Evolutionary conservation across 2,888 invertebrate species (phyloP), one percentile per base, ranked within the genome.

Genomic region (Drosophila kambysellisi): DNA sequence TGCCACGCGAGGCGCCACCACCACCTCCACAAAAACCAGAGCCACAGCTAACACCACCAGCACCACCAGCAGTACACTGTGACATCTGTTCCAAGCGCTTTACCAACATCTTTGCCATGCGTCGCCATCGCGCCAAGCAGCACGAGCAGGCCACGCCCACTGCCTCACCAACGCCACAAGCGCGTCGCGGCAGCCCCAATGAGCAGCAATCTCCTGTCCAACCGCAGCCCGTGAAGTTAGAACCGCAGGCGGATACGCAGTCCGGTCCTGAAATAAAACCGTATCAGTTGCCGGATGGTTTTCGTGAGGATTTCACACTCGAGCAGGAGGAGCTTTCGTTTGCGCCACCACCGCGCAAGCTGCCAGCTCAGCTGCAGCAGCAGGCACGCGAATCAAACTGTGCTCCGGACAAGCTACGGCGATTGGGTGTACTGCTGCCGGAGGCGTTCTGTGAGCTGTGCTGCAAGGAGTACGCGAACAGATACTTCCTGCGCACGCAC

Each of bases 361-460:
- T 95, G 17, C 95, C 95, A 0, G 94, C 95, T 0, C 95, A 95
- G 76, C 94, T 95, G 52, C 94, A 95, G 79, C 94, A 95, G 71
- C 94, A 95, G 71, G 95, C 95, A 1, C 94, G 95, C n/a, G 96
- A 97, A 59, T 94, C 95, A 3, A 96, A 95, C 65, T 95, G 97
- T 88, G 95, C 96, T 63, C 95, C 95, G 4, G 97, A 97, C 67
- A 96, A 96, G 60, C 94, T 97, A 41, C 95, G 96, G 33, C 95
- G 96, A 68, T 94, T 97, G 68, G 97, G 97, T 43, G 97, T 97
- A 39, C 95, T 96, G 86, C 96, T 97, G 92, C 96, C 96, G 2
- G 97, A 98, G 90, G 97, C 97, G n/a, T 98, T 97, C 92, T 98
- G 98, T 93, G 97, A 98, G 93, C 95, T 98, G 70, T 98, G 98